Percentiles rank a stretch among this genome's conserved stretches.
Evolutionary conservation across 2,888 invertebrate species (phyloP).

Genomic region (Philaethria dido): DNA sequence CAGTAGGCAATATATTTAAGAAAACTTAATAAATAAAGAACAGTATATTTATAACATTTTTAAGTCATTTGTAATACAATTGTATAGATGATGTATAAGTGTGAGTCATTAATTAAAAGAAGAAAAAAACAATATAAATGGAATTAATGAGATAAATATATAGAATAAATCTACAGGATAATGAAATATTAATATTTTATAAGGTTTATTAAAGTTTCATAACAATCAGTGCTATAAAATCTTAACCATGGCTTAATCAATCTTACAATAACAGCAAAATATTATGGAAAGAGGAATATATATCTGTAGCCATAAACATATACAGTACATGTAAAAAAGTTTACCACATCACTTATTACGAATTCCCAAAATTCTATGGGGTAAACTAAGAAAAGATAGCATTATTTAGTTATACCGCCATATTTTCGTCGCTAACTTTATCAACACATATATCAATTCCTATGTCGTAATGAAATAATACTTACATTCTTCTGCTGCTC

Average conservation of each 20-base stretch:
- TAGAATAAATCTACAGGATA: too few species aligned
- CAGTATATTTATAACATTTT: too few species aligned
- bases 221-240: not conserved
- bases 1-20: too few species aligned
- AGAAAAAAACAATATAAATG: too few species aligned
- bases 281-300: not conserved
- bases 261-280: not conserved
- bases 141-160: too few species aligned
- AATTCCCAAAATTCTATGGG: not conserved
- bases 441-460: not conserved
- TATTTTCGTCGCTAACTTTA: not conserved
- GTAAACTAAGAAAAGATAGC: conserved; percentile 16
- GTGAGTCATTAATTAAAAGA: too few species aligned
- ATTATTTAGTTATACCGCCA: conserved; percentile 33
- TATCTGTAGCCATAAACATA: too few species aligned
- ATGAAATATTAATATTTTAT: too few species aligned
- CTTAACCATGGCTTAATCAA: not conserved
- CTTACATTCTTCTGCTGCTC: conserved; percentile 88
- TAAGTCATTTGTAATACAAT: too few species aligned
- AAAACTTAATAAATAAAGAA: too few species aligned
- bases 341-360: not conserved
- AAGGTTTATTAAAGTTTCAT: too few species aligned
- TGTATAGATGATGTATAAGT: too few species aligned
- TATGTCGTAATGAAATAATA: conserved; percentile 38
- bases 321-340: not conserved